A percentile compares a stretch with the other conserved stretches of the same genome.
These are phyloP conservation scores for Latrodectus hesperus DNA, from an alignment of 2,888 invertebrate species.

Conservation along the genomic window DNA sequence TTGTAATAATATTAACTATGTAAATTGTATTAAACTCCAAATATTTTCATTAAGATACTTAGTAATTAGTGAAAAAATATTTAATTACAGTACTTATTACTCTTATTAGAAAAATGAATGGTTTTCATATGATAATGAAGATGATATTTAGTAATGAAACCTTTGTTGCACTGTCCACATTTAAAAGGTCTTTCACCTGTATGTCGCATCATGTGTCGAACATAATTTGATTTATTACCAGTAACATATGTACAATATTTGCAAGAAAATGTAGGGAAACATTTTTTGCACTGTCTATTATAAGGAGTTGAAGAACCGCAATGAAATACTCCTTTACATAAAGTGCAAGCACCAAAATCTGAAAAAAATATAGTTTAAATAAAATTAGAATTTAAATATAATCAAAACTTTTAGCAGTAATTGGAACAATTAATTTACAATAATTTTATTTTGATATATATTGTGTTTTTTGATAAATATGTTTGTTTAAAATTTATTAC, in stretches of 20 bases:
- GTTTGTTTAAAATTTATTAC: too few species aligned
- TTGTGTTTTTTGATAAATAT: too few species aligned
- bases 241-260: conserved; percentile 29
- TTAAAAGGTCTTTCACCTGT: conserved; percentile 46
- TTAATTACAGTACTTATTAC: too few species aligned
- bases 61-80: too few species aligned
- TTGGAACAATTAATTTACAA: too few species aligned
- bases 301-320: background rate
- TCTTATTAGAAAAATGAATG: background rate
- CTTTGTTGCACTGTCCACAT: conserved; percentile 31
- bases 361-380: conserved; percentile 5
- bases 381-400: too few species aligned
- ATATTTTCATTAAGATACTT: too few species aligned
- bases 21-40: too few species aligned
- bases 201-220: conserved; percentile 53
- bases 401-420: too few species aligned
- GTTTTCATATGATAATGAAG: conserved; percentile 44
- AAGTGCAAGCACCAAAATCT: conserved; percentile 7
- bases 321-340: conserved; percentile 5
- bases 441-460: too few species aligned
- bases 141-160: conserved; percentile 52
- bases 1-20: too few species aligned
- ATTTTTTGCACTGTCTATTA: background rate
- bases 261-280: conserved; percentile 3
- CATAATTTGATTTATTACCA: conserved; percentile 32